Base-by-base conservation (phyloP, 2,888 invertebrate species). In the Lithosia quadra region DNA sequence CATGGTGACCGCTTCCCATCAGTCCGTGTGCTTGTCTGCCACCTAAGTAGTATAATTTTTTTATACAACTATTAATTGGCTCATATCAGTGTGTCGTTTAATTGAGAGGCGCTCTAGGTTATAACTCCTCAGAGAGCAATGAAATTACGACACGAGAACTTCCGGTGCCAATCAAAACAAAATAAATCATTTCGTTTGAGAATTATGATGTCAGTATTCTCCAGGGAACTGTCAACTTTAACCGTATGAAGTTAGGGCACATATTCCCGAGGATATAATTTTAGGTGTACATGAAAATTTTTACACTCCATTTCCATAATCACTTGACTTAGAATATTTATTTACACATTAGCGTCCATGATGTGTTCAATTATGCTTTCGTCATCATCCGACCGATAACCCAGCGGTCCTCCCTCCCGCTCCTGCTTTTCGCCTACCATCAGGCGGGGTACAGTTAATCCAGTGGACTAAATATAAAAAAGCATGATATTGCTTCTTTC, bases 161-260 rank as follows among this genome's bases (percentile, higher is more conserved):
- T n/a, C 43, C 49, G 43, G 10, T 49, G 49, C 61, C 61, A 61
- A 61, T 43, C 61, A 61, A 61, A 61, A 49, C 24, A 61, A n/a
- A 59, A 59, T 59, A 34, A 34, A 59, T 59, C 33, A n/a, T 59
- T 59, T 21, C 33, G n/a, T 59, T n/a, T 28, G 43, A n/a, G 28
- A 9, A 24, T 49, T n/a, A 15, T 62, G 13, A 49, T 62, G 18
- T n/a, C n/a, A 43, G n/a, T 49, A 43, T 22, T 4, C 24, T 61
- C 24, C 10, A 43, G 18, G 10, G 15, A 43, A 49, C 1, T 1
- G 3, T 60, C 13, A 22, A 15, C 36, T 60, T 36, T 36, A 60
- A 22, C 0, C 9, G n/a, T 49, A 13, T 28, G 11, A 10, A 5
- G 28, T 43, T 33, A 49, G 28, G 9, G 24, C 10, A 28, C 4